Conservation (phyloP, 2,888 invertebrate genomes). For the Eristalinus sepulchralis region DNA sequence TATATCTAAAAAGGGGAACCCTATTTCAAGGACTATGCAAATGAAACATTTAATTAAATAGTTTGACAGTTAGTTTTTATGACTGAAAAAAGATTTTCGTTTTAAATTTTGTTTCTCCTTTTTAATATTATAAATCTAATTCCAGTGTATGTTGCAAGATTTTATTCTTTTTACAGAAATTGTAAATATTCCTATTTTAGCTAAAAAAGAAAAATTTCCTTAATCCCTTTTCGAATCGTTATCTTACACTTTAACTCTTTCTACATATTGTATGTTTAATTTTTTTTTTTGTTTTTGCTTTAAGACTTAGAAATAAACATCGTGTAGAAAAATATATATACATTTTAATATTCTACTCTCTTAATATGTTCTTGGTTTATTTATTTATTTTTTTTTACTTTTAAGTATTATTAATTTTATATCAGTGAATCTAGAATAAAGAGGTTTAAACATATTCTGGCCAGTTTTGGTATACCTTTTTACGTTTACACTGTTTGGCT, state of each 20-base stretch:
- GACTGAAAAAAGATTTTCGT: slow-evolving; percentile 45
- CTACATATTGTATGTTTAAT: slow-evolving; percentile 30
- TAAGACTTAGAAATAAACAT: slow-evolving; percentile 65
- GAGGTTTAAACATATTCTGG: slow-evolving; percentile 38
- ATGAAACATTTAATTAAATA: slow-evolving; percentile 59
- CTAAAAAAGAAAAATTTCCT: slow-evolving; percentile 52
- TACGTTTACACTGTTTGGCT: slow-evolving; percentile 39
- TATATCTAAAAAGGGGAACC: slow-evolving; percentile 44
- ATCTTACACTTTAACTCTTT: slow-evolving; percentile 50
- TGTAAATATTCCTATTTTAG: slow-evolving; percentile 46
- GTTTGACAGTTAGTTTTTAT: slow-evolving; percentile 60
- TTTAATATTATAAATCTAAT: slow-evolving; percentile 23
- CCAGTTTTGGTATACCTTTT: slow-evolving; percentile 63
- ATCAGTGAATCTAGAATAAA: slow-evolving; percentile 37
- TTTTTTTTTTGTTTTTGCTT: slow-evolving; percentile 28
- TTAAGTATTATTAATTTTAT: slow-evolving; percentile 45
- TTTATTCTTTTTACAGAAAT: slow-evolving; percentile 52
- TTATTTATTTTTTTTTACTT: slow-evolving; percentile 21
- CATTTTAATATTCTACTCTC: slow-evolving; percentile 60
- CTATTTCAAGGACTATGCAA: slow-evolving; percentile 53
- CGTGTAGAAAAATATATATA: slow-evolving; percentile 71
- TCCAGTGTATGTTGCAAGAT: slow-evolving; percentile 22
- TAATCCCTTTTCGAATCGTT: slow-evolving; percentile 55
- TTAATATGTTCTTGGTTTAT: slow-evolving; percentile 37
- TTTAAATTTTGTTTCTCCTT: slow-evolving; percentile 10